Base-by-base conservation (phyloP, 2,797 vertebrate genomes). In the Hemibagrus guttatus region DNA sequence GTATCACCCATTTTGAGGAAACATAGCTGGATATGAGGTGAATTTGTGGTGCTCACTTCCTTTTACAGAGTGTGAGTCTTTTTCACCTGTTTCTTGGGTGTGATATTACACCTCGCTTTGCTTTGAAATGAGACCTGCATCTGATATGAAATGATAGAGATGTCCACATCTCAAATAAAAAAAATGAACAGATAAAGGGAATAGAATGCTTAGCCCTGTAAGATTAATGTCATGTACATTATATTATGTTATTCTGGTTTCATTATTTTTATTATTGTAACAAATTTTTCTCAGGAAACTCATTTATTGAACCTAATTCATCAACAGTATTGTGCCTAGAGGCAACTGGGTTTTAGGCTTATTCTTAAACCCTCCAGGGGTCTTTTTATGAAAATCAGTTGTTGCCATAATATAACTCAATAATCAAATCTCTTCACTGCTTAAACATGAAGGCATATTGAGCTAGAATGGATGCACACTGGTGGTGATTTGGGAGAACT, bases 401-500 rank as follows among this genome's bases (percentile, higher is more conserved):
- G 28, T 31, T 84, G 39, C 59, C 74, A 56, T 31, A 35, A 76
- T 69, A 28, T 82, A 64, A 58, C 49, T 75, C 83, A 61, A 71
- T 74, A 26, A 63, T 85, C 66, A 81, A 85, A 63, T 54, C 80
- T 83, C 49, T 75, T 72, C 87, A 39, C 82, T 88, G 85, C 74
- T 81, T 78, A 71, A 68, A 72, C 86, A 35, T 72, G 28, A 89
- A 89, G 86, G 49, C 72, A 59, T 63, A 86, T 84, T 85, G 79
- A 69, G 81, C 46, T 59, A 19, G 56, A 85, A 71, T 58, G 56
- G 31, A 85, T 39, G 52, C 71, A 71, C 42, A 81, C 54, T 85
- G 66, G 42, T 80, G 63, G 71, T 52, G 64, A 66, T 81, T 66
- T 56, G 42, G 59, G 56, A 78, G 28, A 80, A 31, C 59, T 81